phyloP scores from a whole-genome alignment of 2,888 invertebrate genomes.

The Drosophila vallismaia region DNA sequence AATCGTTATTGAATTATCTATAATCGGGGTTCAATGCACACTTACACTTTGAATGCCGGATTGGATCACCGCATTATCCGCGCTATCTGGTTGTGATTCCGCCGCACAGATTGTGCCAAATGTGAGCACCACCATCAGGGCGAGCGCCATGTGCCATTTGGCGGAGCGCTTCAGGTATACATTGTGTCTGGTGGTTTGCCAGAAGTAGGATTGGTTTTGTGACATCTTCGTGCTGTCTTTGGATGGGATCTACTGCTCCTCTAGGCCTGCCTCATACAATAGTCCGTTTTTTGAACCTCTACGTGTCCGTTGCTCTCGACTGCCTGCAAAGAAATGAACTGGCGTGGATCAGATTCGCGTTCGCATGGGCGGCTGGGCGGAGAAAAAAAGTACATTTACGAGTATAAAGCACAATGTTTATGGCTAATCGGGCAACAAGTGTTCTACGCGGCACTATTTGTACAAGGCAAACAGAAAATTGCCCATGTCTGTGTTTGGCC shows the following conservation, averaged over 20 bases:
- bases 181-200: constrained; percentile 83
- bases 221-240: constrained; percentile 74
- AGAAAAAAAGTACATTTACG: constrained; percentile 13
- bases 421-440: constrained; percentile 57
- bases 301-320: constrained; percentile 55
- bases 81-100: constrained; percentile 70
- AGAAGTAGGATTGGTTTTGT: constrained; percentile 83
- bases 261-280: constrained; percentile 29
- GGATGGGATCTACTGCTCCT: constrained; percentile 11
- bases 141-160: constrained; percentile 81
- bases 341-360: constrained; percentile 26
- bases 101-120: constrained; percentile 81
- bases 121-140: constrained; percentile 79
- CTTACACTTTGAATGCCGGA: constrained; percentile 72
- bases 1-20: background rate
- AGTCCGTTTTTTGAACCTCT: constrained; percentile 20
- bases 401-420: constrained; percentile 20
- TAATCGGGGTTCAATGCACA: background rate
- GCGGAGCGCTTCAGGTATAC: constrained; percentile 82
- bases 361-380: constrained; percentile 18
- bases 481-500: constrained; percentile 52
- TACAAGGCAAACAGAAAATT: constrained; percentile 55
- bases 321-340: constrained; percentile 60
- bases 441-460: constrained; percentile 55
- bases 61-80: constrained; percentile 63